Evolutionary conservation across 2,888 invertebrate genomes (phyloP), one percentile per base, ranked within the genome.

Genomic region (Ormyrus nitidulus): DNA sequence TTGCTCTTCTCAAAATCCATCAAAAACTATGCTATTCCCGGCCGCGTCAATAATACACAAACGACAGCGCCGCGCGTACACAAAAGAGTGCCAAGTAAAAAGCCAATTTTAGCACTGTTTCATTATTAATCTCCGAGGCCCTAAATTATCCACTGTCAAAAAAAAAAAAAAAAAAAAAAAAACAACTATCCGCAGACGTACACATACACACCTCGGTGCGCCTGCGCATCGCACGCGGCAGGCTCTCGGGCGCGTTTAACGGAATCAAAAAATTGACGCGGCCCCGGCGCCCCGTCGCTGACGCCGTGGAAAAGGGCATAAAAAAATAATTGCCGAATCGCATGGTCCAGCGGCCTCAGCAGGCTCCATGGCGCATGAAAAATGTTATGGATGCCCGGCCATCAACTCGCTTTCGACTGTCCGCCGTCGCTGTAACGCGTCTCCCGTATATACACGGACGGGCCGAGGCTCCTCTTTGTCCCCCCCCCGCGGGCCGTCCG

Each of bases 321-420:
- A 77, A 80, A 80, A 76, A 79, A 82, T 81, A 82, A 81, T 81
- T 81, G 77, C 74, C 70, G 69, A 71, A 73, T 78, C 65, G 74
- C 74, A 82, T 71, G 74, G 64, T 70, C 58, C 62, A 80, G 58
- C 62, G 51, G 56, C 9, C 66, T 19, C 58, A 53, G 46, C 65
- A 34, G 56, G 69, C 10, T 54, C 59, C 68, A 51, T 62, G 69
- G 81, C 44, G 83, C 80, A 83, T 83, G 83, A 84, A 83, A 84
- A 84, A 83, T 82, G 83, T 82, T 80, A 82, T 83, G 83, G 73
- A 76, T 66, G 66, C 59, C 56, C 54, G 71, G 74, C 65, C 66
- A 69, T 77, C 77, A 44, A n/a, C 65, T 70, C 65, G 9, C 61
- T 75, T 82, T 74, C 73, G 69, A 70, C 72, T 65, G 62, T 34